phyloP scores from a whole-genome alignment of 2,113 vertebrate species.

The Gulo gulo region DNA sequence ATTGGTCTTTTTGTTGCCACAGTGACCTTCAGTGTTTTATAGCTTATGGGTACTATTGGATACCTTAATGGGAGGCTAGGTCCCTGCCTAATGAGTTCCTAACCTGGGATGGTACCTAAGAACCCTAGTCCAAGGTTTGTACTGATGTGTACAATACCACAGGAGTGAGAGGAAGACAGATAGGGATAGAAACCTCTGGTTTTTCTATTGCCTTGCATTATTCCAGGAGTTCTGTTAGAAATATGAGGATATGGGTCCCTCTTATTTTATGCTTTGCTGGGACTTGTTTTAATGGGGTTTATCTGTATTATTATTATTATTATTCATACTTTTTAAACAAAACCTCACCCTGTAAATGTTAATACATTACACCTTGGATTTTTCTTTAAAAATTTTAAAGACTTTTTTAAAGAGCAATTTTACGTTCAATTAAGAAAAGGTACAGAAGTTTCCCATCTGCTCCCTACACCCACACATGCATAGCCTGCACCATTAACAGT shows the following conservation, averaged over 20 bases:
- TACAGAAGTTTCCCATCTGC: background rate
- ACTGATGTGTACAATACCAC: background rate
- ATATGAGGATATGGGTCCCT: background rate
- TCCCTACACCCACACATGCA: no score
- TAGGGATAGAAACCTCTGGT: background rate
- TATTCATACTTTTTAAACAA: background rate
- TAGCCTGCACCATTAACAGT: background rate
- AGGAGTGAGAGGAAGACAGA: background rate
- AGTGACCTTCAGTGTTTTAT: background rate
- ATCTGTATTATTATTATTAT: background rate
- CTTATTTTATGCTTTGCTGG: background rate
- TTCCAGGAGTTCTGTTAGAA: constrained; percentile 4
- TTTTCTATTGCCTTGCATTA: background rate
- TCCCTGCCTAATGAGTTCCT: background rate
- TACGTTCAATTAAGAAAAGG: background rate
- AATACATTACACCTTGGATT: background rate
- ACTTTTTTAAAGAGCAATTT: background rate
- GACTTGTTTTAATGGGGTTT: background rate
- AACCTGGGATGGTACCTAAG: background rate
- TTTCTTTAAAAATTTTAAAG: background rate
- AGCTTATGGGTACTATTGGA: background rate
- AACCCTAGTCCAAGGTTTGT: background rate
- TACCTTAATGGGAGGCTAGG: background rate
- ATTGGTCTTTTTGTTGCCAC: background rate
- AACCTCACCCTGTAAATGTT: background rate